Conservation (phyloP, 2,888 invertebrate genomes). For the Andrena hattorfiana region DNA sequence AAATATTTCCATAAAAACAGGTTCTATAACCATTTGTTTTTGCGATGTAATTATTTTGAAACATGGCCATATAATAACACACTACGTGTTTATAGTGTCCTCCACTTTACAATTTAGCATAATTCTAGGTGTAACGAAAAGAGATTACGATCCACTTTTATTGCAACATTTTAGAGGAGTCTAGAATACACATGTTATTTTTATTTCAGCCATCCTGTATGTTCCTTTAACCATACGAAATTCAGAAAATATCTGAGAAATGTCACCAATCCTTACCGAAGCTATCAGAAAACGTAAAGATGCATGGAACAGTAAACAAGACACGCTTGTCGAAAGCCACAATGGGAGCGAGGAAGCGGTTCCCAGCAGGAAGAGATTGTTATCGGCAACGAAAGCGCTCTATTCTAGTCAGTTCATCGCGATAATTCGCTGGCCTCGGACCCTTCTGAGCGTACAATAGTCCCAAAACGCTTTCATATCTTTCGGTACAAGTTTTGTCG, state of each 20-base stretch:
- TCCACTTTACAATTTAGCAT: no score
- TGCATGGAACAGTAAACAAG: not conserved
- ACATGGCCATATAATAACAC: no score
- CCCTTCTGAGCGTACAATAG: not conserved
- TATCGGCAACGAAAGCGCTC: slow-evolving; percentile 7
- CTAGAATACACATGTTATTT: no score
- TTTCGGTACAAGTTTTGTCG: not conserved
- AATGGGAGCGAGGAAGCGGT: slow-evolving; percentile 45
- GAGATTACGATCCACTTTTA: no score
- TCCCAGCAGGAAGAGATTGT: slow-evolving; percentile 9
- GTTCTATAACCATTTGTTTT: no score
- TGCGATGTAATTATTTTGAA: no score
- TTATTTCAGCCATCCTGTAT: no score
- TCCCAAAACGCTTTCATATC: slow-evolving; percentile 17
- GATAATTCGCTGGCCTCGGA: slow-evolving; percentile 15
- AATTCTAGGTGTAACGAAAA: no score
- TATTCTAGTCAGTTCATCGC: slow-evolving; percentile 7
- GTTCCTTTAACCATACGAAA: no score
- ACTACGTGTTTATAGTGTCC: no score
- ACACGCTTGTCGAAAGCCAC: slow-evolving; percentile 27
- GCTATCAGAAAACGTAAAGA: not conserved
- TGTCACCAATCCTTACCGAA: not conserved
- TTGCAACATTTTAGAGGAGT: no score
- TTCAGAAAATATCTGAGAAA: not conserved
- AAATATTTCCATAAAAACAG: no score